Base-by-base conservation (phyloP, 2,888 invertebrate genomes). In the Leptinotarsa haldemani region DNA sequence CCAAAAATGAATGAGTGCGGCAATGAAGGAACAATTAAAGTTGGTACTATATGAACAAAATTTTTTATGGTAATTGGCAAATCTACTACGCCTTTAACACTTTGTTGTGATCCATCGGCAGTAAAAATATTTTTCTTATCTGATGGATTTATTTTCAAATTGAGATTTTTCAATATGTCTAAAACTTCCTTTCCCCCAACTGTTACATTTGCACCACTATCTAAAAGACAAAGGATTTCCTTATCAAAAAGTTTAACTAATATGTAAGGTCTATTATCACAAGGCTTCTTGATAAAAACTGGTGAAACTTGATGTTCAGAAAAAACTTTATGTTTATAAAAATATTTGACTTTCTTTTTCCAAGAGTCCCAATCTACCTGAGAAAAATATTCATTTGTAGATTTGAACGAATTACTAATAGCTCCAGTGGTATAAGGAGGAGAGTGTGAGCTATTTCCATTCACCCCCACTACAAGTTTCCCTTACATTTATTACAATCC, bases 41-140 rank as follows among this genome's bases (percentile, higher is more conserved):
- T 15, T 5, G 50, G 4, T 5, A n/a, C 15, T n/a, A 52, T 52
- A 40, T 40, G 9, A 40, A 40, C 40, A 40, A 40, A 9, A 40
- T 40, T 40, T 40, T 40, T 40, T 9, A 40, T 40, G 9, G 9
- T 40, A 9, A 40, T 2, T 40, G 3, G 9, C 3, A 9, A 9
- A 40, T 40, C 1, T 52, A 52, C 52, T n/a, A n/a, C n/a, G 16
- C 52, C 52, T 52, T 52, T 15, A 52, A 52, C 52, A n/a, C 4
- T 7, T 16, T 52, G 15, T 13, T n/a, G 15, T n/a, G 52, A n/a
- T 15, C 52, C 52, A 52, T 52, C 13, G n/a, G 5, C 52, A 52
- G 52, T 52, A n/a, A 13, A 52, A 52, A 52, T 52, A 52, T 52
- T 52, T n/a, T 52, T 52, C 50, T n/a, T 52, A 5, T 52, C n/a